These are phyloP conservation scores for Lithosia quadra DNA, from an alignment of 2,888 invertebrate species.

Conservation along the genomic window DNA sequence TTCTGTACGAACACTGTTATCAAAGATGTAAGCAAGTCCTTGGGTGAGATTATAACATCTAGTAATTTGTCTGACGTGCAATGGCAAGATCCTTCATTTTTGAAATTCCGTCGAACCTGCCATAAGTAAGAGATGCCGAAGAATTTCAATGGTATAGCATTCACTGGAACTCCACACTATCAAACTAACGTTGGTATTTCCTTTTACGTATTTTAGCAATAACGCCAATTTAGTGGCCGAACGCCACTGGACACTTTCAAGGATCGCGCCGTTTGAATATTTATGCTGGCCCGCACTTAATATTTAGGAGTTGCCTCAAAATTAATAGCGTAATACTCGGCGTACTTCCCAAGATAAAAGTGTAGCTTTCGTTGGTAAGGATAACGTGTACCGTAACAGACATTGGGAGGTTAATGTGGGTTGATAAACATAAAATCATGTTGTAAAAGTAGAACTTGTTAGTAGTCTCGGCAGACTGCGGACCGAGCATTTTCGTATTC, in stretches of 20 bases:
- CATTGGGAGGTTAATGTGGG: slow-evolving; percentile 6
- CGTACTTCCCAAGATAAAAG: slow-evolving; percentile 45
- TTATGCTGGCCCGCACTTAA: slow-evolving; percentile 48
- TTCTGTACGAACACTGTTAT: too few species aligned
- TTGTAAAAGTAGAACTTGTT: neutral
- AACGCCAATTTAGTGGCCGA: slow-evolving; percentile 57
- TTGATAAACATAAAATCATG: slow-evolving; percentile 10
- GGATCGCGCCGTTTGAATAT: slow-evolving; percentile 52
- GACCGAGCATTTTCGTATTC: neutral
- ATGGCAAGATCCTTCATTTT: neutral
- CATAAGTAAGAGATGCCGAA: neutral
- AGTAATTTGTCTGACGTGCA: too few species aligned
- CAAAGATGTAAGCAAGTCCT: too few species aligned
- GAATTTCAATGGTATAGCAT: slow-evolving; percentile 26
- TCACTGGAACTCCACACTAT: slow-evolving; percentile 28
- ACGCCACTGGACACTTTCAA: slow-evolving; percentile 50
- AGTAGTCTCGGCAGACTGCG: neutral
- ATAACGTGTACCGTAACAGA: neutral
- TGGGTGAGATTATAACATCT: too few species aligned
- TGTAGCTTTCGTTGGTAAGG: slow-evolving; percentile 12
- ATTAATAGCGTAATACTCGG: slow-evolving; percentile 47
- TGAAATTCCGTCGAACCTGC: too few species aligned
- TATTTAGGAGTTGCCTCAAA: slow-evolving; percentile 46
- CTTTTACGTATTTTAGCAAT: slow-evolving; percentile 57
- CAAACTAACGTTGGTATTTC: slow-evolving; percentile 43